Evolutionary conservation across 2,888 invertebrate species (phyloP), one percentile per base, ranked within the genome.

Genomic region (Rhingia rostrata): DNA sequence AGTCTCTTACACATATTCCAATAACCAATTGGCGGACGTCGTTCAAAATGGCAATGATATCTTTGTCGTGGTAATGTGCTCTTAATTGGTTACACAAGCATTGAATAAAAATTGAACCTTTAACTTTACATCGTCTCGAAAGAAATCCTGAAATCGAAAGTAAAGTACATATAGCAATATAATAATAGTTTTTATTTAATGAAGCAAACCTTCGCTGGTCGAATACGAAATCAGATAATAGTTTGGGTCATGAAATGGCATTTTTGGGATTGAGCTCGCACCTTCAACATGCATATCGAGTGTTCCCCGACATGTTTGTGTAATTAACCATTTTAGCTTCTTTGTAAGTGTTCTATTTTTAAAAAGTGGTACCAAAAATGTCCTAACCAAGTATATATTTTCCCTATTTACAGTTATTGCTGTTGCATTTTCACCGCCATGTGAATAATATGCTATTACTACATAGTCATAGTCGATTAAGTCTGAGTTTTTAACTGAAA

Each of bases 401-500:
- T 60, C 14, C 6, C 5, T 10, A 6, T 39, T 14, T 0, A 1
- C n/a, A 43, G 51, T 43, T 0, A 5, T 2, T 6, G 6, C 41
- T 14, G 3, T 51, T 14, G 51, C 51, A 39, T 72, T 39, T 41
- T 72, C 60, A 12, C 0, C 3, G 10, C 72, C 51, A 14, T 72
- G 72, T 5, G 60, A 61, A 9, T 30, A 10, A 14, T 14, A 60
- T 12, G 14, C 10, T 39, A 72, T 61, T 14, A 3, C 61, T 4
- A 72, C 33, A 10, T 60, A 72, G 10, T 72, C 72, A 6, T 35
- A 60, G 4, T 32, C 7, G 10, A 10, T 61, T 9, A 72, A 72
- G 22, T 72, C 51, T 4, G 45, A 35, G 5, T 32, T 33, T 51
- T 51, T 58, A 41, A 70, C 70, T 70, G 30, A 6, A 10, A 39